Percentiles rank a stretch among this genome's conserved stretches.
Conservation (phyloP, 2,888 invertebrate species). For the Timandra comae region DNA sequence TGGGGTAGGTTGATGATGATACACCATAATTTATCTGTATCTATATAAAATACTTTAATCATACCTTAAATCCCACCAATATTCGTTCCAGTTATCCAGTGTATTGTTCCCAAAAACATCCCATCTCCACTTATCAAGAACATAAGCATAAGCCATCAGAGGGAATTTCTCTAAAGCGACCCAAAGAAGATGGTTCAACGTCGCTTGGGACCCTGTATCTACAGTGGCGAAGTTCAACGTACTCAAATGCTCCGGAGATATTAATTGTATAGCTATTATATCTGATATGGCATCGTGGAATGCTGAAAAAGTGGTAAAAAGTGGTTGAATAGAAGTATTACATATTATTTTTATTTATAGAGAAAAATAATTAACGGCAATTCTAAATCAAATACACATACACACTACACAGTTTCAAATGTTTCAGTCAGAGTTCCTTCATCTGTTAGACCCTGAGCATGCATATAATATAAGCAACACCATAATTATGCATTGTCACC, state of each 20-base stretch:
- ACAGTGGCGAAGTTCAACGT: slow-evolving; percentile 56
- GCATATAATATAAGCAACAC: too few species aligned
- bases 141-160: slow-evolving; percentile 62
- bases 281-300: slow-evolving; percentile 81
- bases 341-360: neutral
- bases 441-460: too few species aligned
- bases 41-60: too few species aligned
- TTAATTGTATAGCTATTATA: slow-evolving; percentile 76
- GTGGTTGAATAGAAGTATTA: slow-evolving; percentile 6
- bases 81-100: slow-evolving; percentile 56
- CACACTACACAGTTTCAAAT: too few species aligned
- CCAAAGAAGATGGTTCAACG: slow-evolving; percentile 60
- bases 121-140: slow-evolving; percentile 67
- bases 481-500: too few species aligned
- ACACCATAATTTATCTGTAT: too few species aligned
- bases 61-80: slow-evolving; percentile 69
- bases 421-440: too few species aligned
- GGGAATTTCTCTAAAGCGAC: slow-evolving; percentile 64
- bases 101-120: slow-evolving; percentile 55
- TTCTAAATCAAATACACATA: too few species aligned
- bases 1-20: too few species aligned
- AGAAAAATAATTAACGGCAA: neutral
- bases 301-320: slow-evolving; percentile 43
- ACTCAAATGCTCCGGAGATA: slow-evolving; percentile 68
- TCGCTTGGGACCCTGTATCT: slow-evolving; percentile 47